Percentiles rank a stretch among this genome's conserved stretches.
These are phyloP conservation scores for Rhinatrema bivittatum DNA, from an alignment of 2,797 vertebrate species.

Conservation along the genomic window DNA sequence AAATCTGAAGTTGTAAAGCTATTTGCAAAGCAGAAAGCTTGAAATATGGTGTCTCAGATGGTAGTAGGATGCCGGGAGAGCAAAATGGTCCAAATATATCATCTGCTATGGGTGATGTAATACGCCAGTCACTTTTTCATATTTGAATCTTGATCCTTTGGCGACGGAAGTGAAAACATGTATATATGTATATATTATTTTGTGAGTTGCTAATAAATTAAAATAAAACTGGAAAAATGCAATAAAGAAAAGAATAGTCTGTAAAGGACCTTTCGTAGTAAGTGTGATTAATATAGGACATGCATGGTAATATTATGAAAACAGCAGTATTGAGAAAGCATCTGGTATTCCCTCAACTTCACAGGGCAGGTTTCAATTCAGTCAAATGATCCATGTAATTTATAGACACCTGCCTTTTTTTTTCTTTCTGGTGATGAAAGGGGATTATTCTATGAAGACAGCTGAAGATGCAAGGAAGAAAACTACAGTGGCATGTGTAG, in stretches of 20 bases:
- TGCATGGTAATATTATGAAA: conserved; percentile 29
- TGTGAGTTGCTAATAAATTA: conserved; percentile 11
- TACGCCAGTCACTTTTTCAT: too few species aligned
- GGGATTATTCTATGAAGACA: not conserved
- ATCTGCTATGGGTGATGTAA: too few species aligned
- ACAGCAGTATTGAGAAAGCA: conserved; percentile 32
- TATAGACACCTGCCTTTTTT: not conserved
- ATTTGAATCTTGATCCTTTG: not conserved
- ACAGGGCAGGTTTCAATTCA: conserved; percentile 5
- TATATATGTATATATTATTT: not conserved
- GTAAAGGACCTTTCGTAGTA: conserved; percentile 23
- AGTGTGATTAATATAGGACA: conserved; percentile 36
- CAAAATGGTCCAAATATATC: too few species aligned
- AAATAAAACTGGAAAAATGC: conserved; percentile 7
- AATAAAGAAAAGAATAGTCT: conserved; percentile 8
- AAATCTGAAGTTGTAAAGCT: too few species aligned
- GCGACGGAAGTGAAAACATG: not conserved
- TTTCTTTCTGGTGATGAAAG: not conserved
- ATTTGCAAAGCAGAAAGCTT: too few species aligned
- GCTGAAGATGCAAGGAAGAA: not conserved
- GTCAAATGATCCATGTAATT: conserved; percentile 12
- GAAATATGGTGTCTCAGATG: too few species aligned
- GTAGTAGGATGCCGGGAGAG: too few species aligned
- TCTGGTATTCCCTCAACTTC: conserved; percentile 6
- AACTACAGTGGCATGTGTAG: not conserved